These are phyloP conservation scores for Oopsacas minuta DNA, from an alignment of 37 sponge, comb jelly and placozoan species.

Conservation along the genomic window DNA sequence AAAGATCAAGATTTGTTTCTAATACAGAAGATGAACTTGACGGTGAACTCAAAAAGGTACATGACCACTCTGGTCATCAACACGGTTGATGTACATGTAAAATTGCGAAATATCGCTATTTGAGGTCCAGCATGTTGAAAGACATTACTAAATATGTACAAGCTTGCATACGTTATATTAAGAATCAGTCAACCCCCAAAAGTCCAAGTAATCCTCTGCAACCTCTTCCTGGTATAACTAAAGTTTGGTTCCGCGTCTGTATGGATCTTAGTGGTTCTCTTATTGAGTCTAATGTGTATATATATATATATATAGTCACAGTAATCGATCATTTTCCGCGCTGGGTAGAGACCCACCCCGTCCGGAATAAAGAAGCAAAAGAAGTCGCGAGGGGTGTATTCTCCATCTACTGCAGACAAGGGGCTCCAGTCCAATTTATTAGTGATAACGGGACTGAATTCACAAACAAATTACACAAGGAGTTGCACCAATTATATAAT, in stretches of 20 bases:
- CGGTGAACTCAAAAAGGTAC: not conserved
- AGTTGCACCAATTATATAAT: not conserved
- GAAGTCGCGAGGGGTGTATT: conserved; percentile 3
- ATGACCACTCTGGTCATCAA: conserved; percentile 1
- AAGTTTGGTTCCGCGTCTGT: not conserved
- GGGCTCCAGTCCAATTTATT: not conserved
- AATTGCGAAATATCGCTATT: not conserved
- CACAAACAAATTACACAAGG: not conserved
- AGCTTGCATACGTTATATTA: not conserved
- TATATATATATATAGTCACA: not conserved
- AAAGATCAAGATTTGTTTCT: not conserved
- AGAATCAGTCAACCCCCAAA: not conserved
- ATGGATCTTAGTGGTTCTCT: not conserved
- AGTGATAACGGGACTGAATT: conserved; percentile 13
- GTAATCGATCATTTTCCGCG: not conserved
- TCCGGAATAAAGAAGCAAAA: not conserved
- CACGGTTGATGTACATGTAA: not conserved
- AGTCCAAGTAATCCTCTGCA: not conserved
- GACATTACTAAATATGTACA: not conserved
- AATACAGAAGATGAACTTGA: not conserved
- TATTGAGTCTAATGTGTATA: not conserved
- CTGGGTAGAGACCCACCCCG: not conserved
- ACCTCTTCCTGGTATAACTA: not conserved
- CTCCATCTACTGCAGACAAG: conserved; percentile 11
- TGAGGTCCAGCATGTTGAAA: not conserved